Conservation (phyloP, 1,140 invertebrate species). For the Aphis gossypii region DNA sequence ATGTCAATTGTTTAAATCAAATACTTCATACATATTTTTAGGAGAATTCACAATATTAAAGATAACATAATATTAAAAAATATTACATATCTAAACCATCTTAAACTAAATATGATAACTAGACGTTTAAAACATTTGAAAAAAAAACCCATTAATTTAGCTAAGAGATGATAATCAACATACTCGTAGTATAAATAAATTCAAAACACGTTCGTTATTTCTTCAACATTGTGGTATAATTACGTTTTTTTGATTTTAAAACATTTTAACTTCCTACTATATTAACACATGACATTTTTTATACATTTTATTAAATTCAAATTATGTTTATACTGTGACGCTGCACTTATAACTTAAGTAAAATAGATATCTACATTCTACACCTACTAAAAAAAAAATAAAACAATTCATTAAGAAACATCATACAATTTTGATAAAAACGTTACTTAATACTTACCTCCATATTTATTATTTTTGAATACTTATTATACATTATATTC, state of each 20-base stretch:
- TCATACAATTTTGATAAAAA: neutral
- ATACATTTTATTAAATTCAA: neutral
- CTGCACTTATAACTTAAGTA: neutral
- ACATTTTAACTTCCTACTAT: neutral
- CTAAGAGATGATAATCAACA: neutral
- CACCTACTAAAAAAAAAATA: neutral
- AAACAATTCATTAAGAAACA: neutral
- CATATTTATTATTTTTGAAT: neutral
- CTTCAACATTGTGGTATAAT: neutral
- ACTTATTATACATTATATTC: neutral
- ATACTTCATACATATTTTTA: neutral
- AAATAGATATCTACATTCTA: neutral
- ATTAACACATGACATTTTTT: neutral
- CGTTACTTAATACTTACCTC: neutral
- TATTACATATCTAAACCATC: neutral
- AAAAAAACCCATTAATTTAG: neutral
- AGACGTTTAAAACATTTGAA: neutral
- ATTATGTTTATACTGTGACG: neutral
- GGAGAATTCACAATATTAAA: neutral
- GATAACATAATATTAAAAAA: neutral
- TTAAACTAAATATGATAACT: neutral
- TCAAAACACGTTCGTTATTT: neutral
- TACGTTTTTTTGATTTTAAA: neutral
- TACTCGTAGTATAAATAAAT: neutral
- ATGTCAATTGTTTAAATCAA: neutral